A percentile compares a stretch with the other conserved stretches of the same genome.
phyloP scores from a whole-genome alignment of 2,888 invertebrate genomes.

The Pantelozetes paolii region DNA sequence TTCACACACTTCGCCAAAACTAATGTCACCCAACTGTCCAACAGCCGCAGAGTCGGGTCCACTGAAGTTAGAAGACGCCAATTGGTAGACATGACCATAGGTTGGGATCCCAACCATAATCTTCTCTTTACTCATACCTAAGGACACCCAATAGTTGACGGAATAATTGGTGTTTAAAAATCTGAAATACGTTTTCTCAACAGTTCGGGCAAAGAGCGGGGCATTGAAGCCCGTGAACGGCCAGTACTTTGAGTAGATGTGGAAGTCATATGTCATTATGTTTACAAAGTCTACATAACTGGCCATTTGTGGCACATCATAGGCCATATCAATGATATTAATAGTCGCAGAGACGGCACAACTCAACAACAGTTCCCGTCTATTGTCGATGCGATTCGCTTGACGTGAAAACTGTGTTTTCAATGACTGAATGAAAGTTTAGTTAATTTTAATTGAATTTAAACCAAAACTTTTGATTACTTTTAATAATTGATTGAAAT shows the following conservation, averaged over 20 bases:
- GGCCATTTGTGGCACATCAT: conserved; percentile 72
- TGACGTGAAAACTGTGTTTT: background rate
- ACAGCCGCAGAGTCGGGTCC: conserved; percentile 63
- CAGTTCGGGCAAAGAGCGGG: conserved; percentile 64
- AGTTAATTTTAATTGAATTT: conserved; percentile 54
- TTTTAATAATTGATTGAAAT: conserved; percentile 45
- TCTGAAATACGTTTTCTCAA: conserved; percentile 63
- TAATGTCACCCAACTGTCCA: conserved; percentile 70
- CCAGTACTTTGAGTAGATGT: conserved; percentile 61
- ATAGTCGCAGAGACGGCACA: conserved; percentile 75
- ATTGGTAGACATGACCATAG: conserved; percentile 72
- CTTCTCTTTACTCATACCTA: conserved; percentile 71
- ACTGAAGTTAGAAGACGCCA: conserved; percentile 60
- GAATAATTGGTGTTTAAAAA: conserved; percentile 75
- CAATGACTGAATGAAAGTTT: background rate
- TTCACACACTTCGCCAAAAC: conserved; percentile 57
- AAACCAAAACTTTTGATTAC: conserved; percentile 54
- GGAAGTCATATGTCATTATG: conserved; percentile 86
- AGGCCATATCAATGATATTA: conserved; percentile 68
- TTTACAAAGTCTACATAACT: conserved; percentile 78
- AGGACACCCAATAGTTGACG: conserved; percentile 67
- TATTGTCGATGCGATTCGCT: background rate
- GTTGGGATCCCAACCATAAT: conserved; percentile 80
- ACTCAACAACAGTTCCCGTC: conserved; percentile 58
- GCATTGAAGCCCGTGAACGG: conserved; percentile 74